Conservation (phyloP, 2,888 invertebrate genomes). For the Luperina testacea region DNA sequence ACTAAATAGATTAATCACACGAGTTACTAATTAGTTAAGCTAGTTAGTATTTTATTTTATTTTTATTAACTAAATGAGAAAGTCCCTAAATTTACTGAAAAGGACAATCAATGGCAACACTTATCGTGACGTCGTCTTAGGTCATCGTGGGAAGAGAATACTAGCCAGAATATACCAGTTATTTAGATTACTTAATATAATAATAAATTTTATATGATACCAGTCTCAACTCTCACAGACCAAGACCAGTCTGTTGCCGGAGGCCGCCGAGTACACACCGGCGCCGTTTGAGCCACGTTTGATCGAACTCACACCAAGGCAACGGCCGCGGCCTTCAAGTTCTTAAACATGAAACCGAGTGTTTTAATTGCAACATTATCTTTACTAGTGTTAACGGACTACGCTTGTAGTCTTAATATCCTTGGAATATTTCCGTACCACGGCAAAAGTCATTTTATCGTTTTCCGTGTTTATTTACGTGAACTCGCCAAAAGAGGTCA, state of each 20-base stretch:
- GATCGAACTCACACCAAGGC: not conserved
- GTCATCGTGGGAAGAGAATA: too few species aligned
- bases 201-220: too few species aligned
- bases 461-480: constrained; percentile 90
- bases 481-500: constrained; percentile 91
- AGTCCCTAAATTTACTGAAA: too few species aligned
- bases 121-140: too few species aligned
- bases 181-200: too few species aligned
- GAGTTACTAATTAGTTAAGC: too few species aligned
- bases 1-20: too few species aligned
- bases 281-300: constrained; percentile 7
- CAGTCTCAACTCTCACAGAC: too few species aligned
- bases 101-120: too few species aligned
- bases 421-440: constrained; percentile 92
- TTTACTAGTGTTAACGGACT: constrained; percentile 63
- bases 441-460: constrained; percentile 93
- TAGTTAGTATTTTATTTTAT: too few species aligned
- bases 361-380: constrained; percentile 61
- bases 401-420: constrained; percentile 82
- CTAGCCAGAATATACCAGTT: too few species aligned
- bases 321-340: constrained; percentile 45
- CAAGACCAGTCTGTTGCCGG: constrained; percentile 39
- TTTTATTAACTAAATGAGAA: too few species aligned
- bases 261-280: constrained; percentile 17
- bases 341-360: constrained; percentile 68